A percentile compares a stretch with the other conserved stretches of the same genome.
Evolutionary conservation across 2,888 invertebrate species (phyloP).

Genomic region (Leucoma salicis): DNA sequence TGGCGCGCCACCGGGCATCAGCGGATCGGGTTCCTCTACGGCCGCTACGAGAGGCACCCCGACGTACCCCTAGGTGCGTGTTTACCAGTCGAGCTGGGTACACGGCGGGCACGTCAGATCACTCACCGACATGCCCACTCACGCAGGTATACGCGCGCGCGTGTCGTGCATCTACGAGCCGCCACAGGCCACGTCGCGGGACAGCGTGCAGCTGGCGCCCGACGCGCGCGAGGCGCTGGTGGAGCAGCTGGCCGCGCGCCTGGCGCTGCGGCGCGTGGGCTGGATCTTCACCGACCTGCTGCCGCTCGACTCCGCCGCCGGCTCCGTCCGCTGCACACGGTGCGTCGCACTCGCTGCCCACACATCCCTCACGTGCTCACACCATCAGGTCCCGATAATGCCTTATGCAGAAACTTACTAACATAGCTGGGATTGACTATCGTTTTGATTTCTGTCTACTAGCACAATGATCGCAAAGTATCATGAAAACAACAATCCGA

Average conservation of each 20-base stretch:
- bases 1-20: slow-evolving; percentile 98
- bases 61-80: slow-evolving; percentile 67
- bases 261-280: slow-evolving; percentile 92
- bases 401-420: too few relatives aligned
- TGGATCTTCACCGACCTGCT: slow-evolving; percentile 99
- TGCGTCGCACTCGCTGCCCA: slow-evolving; percentile 25
- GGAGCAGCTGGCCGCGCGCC: slow-evolving; percentile 87
- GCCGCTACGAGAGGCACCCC: slow-evolving; percentile 94
- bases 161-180: slow-evolving; percentile 99
- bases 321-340: slow-evolving; percentile 88
- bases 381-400: too few relatives aligned
- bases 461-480: too few relatives aligned
- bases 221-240: slow-evolving; percentile 88
- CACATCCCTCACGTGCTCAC: too few relatives aligned
- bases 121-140: too few relatives aligned
- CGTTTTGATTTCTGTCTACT: too few relatives aligned
- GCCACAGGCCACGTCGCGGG: slow-evolving; percentile 92
- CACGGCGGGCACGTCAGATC: too few relatives aligned
- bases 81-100: too few relatives aligned
- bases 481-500: too few relatives aligned
- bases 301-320: slow-evolving; percentile 90
- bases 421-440: too few relatives aligned
- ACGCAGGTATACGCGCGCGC: slow-evolving; percentile 88
- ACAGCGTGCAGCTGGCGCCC: slow-evolving; percentile 81
- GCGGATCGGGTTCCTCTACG: slow-evolving; percentile 95